Conservation (phyloP, 1,140 invertebrate species). For the Bacillus rossius region DNA sequence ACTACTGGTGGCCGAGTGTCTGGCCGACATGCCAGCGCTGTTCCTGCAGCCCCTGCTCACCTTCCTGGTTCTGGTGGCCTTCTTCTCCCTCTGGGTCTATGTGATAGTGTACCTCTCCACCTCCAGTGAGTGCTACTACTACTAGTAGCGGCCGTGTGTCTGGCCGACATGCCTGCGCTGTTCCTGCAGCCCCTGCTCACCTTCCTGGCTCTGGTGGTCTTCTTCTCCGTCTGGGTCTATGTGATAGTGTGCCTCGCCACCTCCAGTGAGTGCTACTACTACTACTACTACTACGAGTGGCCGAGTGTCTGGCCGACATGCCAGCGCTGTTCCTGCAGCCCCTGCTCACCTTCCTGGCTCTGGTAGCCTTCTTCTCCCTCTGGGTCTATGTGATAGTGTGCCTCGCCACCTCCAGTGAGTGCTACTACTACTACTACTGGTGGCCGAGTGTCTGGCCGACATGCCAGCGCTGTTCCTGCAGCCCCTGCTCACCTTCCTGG, state of each 20-base stretch:
- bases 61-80: slow-evolving; percentile 68
- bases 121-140: slow-evolving; percentile 62
- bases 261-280: slow-evolving; percentile 62
- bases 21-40: slow-evolving; percentile 74
- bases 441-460: too few relatives aligned
- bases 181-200: slow-evolving; percentile 85
- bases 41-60: slow-evolving; percentile 85
- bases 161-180: slow-evolving; percentile 74
- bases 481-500: slow-evolving; percentile 78
- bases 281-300: too few relatives aligned
- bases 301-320: too few relatives aligned
- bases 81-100: slow-evolving; percentile 80
- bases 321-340: slow-evolving; percentile 86
- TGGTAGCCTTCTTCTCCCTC: slow-evolving; percentile 74
- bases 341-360: slow-evolving; percentile 72
- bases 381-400: slow-evolving; percentile 76
- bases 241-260: slow-evolving; percentile 68
- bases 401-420: slow-evolving; percentile 65
- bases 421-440: too few relatives aligned
- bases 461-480: slow-evolving; percentile 84
- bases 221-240: slow-evolving; percentile 80
- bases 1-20: too few relatives aligned
- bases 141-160: too few relatives aligned
- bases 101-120: slow-evolving; percentile 68
- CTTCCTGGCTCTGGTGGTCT: slow-evolving; percentile 68